Evolutionary conservation across 1,140 invertebrate species (phyloP), one percentile per base, ranked within the genome.

Genomic region (Homalodisca vitripennis): DNA sequence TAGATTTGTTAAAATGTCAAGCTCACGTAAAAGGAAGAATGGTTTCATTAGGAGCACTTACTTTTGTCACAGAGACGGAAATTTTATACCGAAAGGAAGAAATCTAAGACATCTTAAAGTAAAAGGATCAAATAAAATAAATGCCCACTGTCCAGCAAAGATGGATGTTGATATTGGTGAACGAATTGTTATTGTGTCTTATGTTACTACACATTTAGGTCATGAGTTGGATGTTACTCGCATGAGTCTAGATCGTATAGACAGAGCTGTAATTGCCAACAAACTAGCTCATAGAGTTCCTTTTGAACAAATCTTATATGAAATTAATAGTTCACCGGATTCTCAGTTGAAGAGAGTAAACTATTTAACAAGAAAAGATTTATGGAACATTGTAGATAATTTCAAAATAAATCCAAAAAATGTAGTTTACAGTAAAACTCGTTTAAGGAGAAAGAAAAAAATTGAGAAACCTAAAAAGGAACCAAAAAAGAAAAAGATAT

Each of bases 51-150:
- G 55, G 26, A 60, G 55, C 29, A 60, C 55, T 22, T 60, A 60
- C 29, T 60, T 60, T 60, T 60, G 55, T n/a, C 55, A 60, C n/a
- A 60, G 55, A 29, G 55, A 60, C 29, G 55, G 55, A 26, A 60
- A 60, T 60, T 60, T 60, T n/a, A 60, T 60, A 27, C 55, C 55
- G 13, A 60, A 60, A 30, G 55, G 55, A n/a, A 60, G 27, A 60
- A 60, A 60, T 60, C 24, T 60, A 27, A 60, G 55, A n/a, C 55
- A 60, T 27, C 14, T 30, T 13, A 60, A 60, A 60, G 27, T 60
- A 12, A 60, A 60, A 60, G 55, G 55, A 30, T 60, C 55, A 13
- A 60, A 60, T n/a, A 60, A 60, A 60, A 60, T 60, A 27, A 60
- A 60, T 60, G 55, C 55, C n/a, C 55, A 60, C 26, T 60, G 55